These are phyloP conservation scores for Orientallactaga sibirica DNA, from an alignment of 2,797 vertebrate genomes.

Conservation along the genomic window DNA sequence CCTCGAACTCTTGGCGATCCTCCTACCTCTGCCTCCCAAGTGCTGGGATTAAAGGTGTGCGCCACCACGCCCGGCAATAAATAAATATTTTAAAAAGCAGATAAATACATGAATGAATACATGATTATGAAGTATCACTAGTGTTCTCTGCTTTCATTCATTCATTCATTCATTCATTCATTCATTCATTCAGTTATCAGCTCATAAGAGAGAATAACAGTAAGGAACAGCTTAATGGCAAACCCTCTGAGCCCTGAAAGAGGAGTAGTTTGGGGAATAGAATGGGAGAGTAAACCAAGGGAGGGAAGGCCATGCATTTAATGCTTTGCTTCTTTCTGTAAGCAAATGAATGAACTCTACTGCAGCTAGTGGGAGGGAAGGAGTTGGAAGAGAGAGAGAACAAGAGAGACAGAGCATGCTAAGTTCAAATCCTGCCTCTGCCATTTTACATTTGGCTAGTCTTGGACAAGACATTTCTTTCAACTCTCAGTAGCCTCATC, in stretches of 20 bases:
- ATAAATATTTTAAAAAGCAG: neutral
- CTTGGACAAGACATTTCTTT: conserved; percentile 57
- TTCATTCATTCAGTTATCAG: neutral
- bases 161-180: neutral
- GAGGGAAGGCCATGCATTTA: neutral
- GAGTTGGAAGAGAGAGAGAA: neutral
- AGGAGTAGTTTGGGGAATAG: neutral
- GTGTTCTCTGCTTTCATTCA: conserved; percentile 43
- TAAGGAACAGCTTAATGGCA: conserved; percentile 16
- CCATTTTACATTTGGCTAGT: conserved; percentile 14
- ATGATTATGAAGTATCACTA: neutral
- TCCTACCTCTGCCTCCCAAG: too few species aligned
- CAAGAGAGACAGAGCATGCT: neutral
- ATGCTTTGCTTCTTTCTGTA: conserved; percentile 26
- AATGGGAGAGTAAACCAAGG: neutral
- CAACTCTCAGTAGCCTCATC: conserved; percentile 53
- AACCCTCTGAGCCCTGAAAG: neutral
- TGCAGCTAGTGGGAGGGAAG: conserved; percentile 7
- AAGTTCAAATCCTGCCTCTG: conserved; percentile 64
- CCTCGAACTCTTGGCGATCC: too few species aligned
- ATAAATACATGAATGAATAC: neutral
- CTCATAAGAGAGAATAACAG: neutral
- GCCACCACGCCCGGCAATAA: too few species aligned
- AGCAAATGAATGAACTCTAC: neutral
- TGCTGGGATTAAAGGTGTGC: too few species aligned